phyloP scores from a whole-genome alignment of 2,113 vertebrate genomes.

The Callipepla squamata region DNA sequence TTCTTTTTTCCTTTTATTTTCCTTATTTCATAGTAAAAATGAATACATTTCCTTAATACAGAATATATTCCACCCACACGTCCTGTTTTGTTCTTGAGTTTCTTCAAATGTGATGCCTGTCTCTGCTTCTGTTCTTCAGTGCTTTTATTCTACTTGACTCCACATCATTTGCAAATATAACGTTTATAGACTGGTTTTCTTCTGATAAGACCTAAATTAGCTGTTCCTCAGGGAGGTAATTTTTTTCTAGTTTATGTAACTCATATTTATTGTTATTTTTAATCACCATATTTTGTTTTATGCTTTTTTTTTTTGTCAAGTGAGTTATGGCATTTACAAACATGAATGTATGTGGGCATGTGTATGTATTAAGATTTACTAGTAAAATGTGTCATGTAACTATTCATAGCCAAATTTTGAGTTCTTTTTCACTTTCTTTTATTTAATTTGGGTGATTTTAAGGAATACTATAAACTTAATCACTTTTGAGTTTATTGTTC shows the following conservation, averaged over 20 bases:
- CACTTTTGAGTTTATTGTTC: neutral
- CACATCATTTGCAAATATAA: slow-evolving; percentile 18
- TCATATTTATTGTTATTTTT: neutral
- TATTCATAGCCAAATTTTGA: neutral
- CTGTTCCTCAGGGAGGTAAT: neutral
- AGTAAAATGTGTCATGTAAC: neutral
- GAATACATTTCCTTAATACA: neutral
- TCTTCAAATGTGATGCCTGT: neutral
- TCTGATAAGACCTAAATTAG: neutral
- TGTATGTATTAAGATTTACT: neutral
- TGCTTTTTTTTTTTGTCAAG: neutral
- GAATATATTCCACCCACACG: neutral
- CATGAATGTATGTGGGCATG: neutral
- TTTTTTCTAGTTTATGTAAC: slow-evolving; percentile 13
- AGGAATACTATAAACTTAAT: neutral
- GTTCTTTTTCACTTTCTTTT: neutral
- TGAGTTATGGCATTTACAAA: neutral
- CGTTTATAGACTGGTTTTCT: neutral
- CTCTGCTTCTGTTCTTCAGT: neutral
- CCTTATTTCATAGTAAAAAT: neutral
- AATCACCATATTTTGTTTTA: neutral
- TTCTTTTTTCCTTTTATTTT: neutral
- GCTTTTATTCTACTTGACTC: neutral
- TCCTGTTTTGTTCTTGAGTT: neutral
- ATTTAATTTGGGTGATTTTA: slow-evolving; percentile 2